phyloP scores from a whole-genome alignment of 2,113 vertebrate genomes.

The Platysternon megacephalum region DNA sequence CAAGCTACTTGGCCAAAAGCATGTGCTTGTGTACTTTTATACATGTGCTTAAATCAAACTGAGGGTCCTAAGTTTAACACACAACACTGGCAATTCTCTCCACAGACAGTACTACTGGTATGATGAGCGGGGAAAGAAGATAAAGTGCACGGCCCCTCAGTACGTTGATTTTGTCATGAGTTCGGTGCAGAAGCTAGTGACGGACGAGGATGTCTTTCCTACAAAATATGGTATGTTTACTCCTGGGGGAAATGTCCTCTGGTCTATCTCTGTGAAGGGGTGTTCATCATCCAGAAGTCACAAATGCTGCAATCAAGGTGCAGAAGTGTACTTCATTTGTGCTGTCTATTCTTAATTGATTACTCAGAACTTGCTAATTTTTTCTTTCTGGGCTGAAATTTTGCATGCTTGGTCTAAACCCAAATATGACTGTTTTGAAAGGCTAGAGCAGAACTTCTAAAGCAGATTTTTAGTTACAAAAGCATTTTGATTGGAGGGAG shows the following conservation, averaged over 20 bases:
- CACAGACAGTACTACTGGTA: conserved; percentile 99
- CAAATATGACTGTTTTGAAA: neutral
- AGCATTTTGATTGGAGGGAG: neutral
- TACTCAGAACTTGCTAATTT: neutral
- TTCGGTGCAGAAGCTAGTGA: conserved; percentile 97
- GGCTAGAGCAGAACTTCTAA: neutral
- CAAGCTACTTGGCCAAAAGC: rapidly evolving
- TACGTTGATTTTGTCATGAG: conserved; percentile 99
- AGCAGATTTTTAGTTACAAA: neutral
- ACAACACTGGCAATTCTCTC: conserved; percentile 33
- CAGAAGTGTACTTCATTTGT: neutral
- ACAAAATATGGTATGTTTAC: conserved; percentile 93
- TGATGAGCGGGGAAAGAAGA: conserved; percentile 98
- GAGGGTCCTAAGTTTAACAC: neutral
- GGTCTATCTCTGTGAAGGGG: rapidly evolving
- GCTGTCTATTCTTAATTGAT: neutral
- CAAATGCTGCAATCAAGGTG: neutral
- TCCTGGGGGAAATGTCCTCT: neutral
- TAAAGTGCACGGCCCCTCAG: conserved; percentile 98
- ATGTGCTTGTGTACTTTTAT: neutral
- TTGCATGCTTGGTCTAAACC: neutral
- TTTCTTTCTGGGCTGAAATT: neutral
- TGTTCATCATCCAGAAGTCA: neutral
- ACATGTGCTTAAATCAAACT: neutral
- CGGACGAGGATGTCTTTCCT: conserved; percentile 97